Evolutionary conservation across 2,888 invertebrate genomes (phyloP).

Genomic region (Griposia aprilina): DNA sequence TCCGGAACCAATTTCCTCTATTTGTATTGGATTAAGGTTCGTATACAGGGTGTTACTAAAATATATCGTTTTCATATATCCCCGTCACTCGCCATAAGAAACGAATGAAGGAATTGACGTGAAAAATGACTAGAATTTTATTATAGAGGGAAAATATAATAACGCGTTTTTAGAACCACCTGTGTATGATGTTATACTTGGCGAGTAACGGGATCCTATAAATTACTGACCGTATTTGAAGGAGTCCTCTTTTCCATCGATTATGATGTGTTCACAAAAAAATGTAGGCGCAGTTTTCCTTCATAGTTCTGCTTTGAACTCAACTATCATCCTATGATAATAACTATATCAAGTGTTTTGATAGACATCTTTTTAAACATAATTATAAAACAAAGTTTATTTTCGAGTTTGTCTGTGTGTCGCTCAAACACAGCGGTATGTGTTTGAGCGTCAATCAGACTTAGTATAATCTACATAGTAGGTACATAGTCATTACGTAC

Average conservation of each 20-base stretch:
- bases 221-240: not conserved
- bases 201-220: slow-evolving; percentile 18
- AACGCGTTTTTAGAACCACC: slow-evolving; percentile 60
- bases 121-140: slow-evolving; percentile 76
- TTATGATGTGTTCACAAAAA: not conserved
- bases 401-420: no score
- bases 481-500: slow-evolving; percentile 1
- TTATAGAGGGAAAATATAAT: slow-evolving; percentile 67
- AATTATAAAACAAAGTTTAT: no score
- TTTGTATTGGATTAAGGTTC: slow-evolving; percentile 81
- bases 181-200: slow-evolving; percentile 27
- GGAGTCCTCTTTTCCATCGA: not conserved
- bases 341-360: not conserved
- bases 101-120: slow-evolving; percentile 77
- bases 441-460: slow-evolving; percentile 9
- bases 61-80: slow-evolving; percentile 78
- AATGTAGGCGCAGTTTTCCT: not conserved
- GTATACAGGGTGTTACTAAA: slow-evolving; percentile 73
- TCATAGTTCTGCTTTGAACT: not conserved
- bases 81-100: slow-evolving; percentile 76
- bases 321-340: not conserved
- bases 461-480: slow-evolving; percentile 1
- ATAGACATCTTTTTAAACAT: no score
- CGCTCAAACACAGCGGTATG: slow-evolving; percentile 29
- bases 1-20: slow-evolving; percentile 22